These are phyloP conservation scores for Procambarus clarkii DNA, from an alignment of 1,140 invertebrate species.

Conservation along the genomic window DNA sequence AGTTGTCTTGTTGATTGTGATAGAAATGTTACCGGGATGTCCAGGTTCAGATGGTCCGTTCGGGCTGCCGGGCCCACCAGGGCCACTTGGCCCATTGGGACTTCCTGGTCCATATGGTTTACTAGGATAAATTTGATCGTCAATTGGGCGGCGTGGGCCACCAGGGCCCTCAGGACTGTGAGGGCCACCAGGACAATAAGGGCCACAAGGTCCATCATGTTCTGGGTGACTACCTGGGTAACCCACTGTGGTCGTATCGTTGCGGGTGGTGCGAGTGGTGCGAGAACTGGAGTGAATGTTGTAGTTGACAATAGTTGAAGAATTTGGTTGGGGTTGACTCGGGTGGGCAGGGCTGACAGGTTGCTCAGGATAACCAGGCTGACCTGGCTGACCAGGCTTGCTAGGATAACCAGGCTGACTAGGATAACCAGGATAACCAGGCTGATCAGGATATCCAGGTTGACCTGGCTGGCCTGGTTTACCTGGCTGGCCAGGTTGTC, in stretches of 20 bases:
- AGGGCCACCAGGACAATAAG: conserved; percentile 20
- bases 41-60: not conserved
- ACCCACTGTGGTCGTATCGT: conserved; percentile 31
- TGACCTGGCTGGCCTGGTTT: conserved; percentile 21
- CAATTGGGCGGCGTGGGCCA: conserved; percentile 14
- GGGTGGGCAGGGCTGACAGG: conserved; percentile 16
- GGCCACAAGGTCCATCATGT: conserved; percentile 37
- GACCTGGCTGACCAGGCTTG: conserved; percentile 23
- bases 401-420: conserved; percentile 31
- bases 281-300: conserved; percentile 28
- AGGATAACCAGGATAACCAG: conserved; percentile 21
- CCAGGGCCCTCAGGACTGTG: conserved; percentile 6
- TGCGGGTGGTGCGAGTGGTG: conserved; percentile 19
- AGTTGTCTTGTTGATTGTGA: conserved; percentile 70
- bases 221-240: conserved; percentile 38
- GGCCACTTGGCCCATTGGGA: conserved; percentile 58
- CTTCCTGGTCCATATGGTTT: conserved; percentile 31
- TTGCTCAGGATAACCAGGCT: conserved; percentile 14
- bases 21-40: conserved; percentile 54
- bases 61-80: conserved; percentile 16
- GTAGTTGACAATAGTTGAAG: conserved; percentile 34
- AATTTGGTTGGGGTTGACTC: conserved; percentile 16
- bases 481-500: conserved; percentile 14
- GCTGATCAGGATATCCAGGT: conserved; percentile 22
- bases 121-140: conserved; percentile 36